These are phyloP conservation scores for Amblyjoppa fuscipennis DNA, from an alignment of 2,888 invertebrate species.

Conservation along the genomic window DNA sequence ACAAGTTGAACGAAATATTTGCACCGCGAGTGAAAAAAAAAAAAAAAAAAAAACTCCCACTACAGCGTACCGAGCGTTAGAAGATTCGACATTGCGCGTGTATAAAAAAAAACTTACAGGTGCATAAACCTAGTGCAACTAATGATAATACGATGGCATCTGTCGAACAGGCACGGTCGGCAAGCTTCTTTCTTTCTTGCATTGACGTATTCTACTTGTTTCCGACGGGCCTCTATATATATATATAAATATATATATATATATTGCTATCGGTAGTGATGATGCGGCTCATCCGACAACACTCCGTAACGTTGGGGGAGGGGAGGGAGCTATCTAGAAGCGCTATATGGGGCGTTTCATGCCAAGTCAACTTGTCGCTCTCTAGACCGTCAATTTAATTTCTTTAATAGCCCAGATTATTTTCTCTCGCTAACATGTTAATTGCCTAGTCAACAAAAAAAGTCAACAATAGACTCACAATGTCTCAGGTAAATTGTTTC, in stretches of 20 bases:
- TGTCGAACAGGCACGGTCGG: conserved; percentile 49
- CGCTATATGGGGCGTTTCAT: neutral
- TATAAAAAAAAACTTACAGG: conserved; percentile 25
- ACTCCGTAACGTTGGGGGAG: conserved; percentile 9
- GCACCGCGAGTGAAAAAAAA: neutral
- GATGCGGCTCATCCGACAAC: conserved; percentile 41
- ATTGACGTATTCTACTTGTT: conserved; percentile 38
- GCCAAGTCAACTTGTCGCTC: neutral
- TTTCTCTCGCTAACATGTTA: no score
- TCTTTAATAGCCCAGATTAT: no score
- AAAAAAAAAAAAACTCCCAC: neutral
- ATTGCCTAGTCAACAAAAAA: no score
- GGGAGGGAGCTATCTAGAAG: neutral
- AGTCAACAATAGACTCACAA: neutral
- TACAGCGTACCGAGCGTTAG: neutral
- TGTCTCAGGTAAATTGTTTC: neutral
- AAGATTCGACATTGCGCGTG: neutral
- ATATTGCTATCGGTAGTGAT: conserved; percentile 22
- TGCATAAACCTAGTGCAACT: conserved; percentile 40
- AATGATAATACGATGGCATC: conserved; percentile 51
- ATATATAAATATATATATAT: neutral
- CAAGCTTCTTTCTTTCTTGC: conserved; percentile 31
- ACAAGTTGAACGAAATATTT: conserved; percentile 16
- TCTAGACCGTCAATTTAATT: neutral
- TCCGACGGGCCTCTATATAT: conserved; percentile 2